phyloP scores from a whole-genome alignment of 2,888 invertebrate species.

The Nasonovia ribisnigri region DNA sequence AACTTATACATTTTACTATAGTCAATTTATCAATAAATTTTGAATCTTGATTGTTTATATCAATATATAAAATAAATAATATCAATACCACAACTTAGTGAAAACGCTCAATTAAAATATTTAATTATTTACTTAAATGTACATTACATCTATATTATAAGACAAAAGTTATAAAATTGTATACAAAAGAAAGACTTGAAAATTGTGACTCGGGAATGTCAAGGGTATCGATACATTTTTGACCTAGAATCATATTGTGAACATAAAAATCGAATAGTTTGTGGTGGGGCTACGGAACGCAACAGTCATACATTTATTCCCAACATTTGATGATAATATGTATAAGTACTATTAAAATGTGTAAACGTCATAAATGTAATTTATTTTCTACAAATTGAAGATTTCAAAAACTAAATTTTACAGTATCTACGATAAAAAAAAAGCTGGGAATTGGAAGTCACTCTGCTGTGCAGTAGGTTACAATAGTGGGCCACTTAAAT shows the following conservation, averaged over 20 bases:
- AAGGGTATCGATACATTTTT: conserved; percentile 16
- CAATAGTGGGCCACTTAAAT: too few species aligned
- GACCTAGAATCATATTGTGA: conserved; percentile 39
- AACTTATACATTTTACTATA: background rate
- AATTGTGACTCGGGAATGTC: background rate
- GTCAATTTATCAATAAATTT: background rate
- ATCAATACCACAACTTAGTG: background rate
- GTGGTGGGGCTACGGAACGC: conserved; percentile 39
- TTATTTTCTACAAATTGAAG: background rate
- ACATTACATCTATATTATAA: background rate
- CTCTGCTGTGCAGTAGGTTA: too few species aligned
- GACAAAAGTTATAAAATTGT: background rate
- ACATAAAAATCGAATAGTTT: background rate
- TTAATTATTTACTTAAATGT: background rate
- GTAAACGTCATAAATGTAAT: background rate
- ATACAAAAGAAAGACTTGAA: background rate
- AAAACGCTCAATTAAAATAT: background rate
- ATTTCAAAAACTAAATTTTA: background rate
- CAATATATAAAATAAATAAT: background rate
- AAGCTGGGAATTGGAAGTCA: too few species aligned
- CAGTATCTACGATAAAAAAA: background rate
- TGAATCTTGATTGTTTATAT: background rate
- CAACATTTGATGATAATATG: conserved; percentile 11
- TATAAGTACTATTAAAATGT: background rate
- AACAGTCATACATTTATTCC: conserved; percentile 26